phyloP scores from a whole-genome alignment of 92 coral and sea anemone genomes.

The Palythoa caribaeorum region DNA sequence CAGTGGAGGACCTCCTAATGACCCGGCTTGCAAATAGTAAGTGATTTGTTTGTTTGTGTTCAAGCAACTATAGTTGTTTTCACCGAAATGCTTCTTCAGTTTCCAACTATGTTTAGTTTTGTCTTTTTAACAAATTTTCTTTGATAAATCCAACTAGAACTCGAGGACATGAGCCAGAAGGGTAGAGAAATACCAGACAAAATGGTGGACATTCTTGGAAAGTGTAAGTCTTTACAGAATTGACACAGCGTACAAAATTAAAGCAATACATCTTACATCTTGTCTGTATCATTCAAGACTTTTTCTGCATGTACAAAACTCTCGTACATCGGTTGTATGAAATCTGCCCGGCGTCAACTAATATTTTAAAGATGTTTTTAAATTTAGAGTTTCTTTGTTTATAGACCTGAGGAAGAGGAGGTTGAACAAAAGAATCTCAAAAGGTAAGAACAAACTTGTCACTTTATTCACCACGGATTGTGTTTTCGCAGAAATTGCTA shows the following conservation, averaged over 20 bases:
- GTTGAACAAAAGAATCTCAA: neutral
- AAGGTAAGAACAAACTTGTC: neutral
- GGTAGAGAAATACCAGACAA: conserved; percentile 42
- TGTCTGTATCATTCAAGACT: no score
- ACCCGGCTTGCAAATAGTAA: conserved; percentile 32
- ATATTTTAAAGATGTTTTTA: no score
- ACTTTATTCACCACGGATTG: neutral
- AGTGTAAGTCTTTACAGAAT: conserved; percentile 3
- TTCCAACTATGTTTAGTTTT: neutral
- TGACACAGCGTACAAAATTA: no score
- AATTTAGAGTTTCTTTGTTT: neutral
- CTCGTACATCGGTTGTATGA: no score
- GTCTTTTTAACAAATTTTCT: neutral
- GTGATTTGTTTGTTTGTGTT: neutral
- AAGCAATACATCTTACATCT: no score
- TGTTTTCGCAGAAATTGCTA: neutral
- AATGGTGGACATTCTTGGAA: conserved; percentile 33
- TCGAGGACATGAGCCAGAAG: conserved; percentile 4
- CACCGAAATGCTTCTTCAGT: neutral
- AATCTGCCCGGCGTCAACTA: no score
- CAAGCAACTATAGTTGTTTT: neutral
- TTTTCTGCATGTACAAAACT: no score
- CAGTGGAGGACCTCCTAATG: conserved; percentile 38
- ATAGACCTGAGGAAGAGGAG: conserved; percentile 28
- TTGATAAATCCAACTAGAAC: neutral